Conservation (phyloP, 2,888 invertebrate species). For the Drosophila dives region DNA sequence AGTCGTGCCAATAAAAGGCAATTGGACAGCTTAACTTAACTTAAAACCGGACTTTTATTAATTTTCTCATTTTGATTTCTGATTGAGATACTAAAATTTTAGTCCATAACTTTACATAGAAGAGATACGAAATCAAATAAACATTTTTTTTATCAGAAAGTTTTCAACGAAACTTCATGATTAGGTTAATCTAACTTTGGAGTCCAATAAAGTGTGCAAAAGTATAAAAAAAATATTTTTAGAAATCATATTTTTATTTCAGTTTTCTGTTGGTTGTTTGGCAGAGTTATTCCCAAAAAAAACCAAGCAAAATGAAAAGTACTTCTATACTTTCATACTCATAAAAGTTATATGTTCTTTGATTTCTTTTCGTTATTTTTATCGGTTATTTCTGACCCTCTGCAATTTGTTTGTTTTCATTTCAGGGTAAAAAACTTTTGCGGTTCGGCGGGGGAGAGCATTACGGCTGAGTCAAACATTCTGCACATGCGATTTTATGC, state of each 20-base stretch:
- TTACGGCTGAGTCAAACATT: conserved; percentile 88
- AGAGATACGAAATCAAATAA: not conserved
- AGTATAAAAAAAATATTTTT: not conserved
- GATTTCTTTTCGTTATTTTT: not conserved
- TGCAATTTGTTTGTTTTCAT: conserved; percentile 4
- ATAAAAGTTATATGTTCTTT: conserved; percentile 6
- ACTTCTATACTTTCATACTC: not conserved
- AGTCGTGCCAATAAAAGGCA: conserved; percentile 1
- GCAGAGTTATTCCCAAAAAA: not conserved
- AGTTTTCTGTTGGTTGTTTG: not conserved
- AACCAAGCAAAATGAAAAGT: not conserved
- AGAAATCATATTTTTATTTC: not conserved
- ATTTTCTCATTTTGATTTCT: not conserved
- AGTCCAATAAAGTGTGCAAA: not conserved
- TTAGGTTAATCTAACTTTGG: not conserved
- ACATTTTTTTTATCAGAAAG: not conserved
- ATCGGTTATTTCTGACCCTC: not conserved
- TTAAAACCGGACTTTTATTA: not conserved
- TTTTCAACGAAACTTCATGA: not conserved
- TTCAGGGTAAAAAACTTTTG: conserved; percentile 90
- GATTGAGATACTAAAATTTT: not conserved
- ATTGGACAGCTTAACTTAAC: not conserved
- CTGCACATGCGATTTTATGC: conserved; percentile 91
- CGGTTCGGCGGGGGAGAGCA: conserved; percentile 93
- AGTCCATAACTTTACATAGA: not conserved